phyloP scores from a whole-genome alignment of 2,888 invertebrate genomes.

The Zootermopsis nevadensis region DNA sequence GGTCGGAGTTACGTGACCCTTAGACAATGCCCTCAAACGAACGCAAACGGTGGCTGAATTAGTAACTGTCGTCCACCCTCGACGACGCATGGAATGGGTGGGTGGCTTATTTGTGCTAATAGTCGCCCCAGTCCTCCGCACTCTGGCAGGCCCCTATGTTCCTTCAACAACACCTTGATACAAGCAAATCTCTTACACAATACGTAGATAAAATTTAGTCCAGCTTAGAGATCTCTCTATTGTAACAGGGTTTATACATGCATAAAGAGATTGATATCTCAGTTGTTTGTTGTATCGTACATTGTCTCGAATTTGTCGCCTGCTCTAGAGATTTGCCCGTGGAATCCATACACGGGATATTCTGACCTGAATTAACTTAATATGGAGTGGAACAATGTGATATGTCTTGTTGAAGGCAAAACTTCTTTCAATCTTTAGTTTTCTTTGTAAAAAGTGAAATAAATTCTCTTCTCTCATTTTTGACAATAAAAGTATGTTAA shows the following conservation, averaged over 20 bases:
- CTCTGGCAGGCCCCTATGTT: neutral
- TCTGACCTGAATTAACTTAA: too few species aligned
- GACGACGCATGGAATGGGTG: too few species aligned
- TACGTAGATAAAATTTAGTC: neutral
- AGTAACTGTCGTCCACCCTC: neutral
- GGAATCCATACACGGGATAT: too few species aligned
- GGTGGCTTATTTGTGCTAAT: too few species aligned
- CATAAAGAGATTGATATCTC: neutral
- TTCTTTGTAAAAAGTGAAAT: too few species aligned
- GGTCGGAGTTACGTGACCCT: neutral
- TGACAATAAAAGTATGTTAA: too few species aligned
- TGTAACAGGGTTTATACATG: neutral
- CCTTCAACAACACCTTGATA: slow-evolving; percentile 13
- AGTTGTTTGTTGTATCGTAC: neutral
- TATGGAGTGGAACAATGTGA: too few species aligned
- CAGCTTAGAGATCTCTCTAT: slow-evolving; percentile 6
- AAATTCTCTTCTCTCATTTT: too few species aligned
- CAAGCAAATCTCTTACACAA: neutral
- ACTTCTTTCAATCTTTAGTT: too few species aligned
- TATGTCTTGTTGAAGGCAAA: too few species aligned
- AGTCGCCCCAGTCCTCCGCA: neutral
- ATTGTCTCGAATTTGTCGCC: neutral
- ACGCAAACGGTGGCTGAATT: neutral
- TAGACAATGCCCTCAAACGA: neutral
- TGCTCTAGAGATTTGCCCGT: too few species aligned